These are phyloP conservation scores for Bryconaethiops microstoma DNA, from an alignment of 2,797 vertebrate species.

Conservation along the genomic window DNA sequence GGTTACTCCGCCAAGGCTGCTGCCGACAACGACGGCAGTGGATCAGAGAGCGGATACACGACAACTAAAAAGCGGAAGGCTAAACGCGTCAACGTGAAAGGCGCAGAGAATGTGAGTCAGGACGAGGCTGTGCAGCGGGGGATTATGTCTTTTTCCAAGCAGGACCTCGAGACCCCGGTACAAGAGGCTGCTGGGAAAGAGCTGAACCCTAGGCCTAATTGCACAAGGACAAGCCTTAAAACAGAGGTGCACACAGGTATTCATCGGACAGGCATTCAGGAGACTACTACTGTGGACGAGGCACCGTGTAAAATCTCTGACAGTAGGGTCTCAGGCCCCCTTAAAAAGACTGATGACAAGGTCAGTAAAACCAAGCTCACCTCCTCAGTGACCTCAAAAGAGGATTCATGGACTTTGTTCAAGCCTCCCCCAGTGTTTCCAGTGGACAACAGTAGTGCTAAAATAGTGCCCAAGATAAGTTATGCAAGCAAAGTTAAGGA, in stretches of 20 bases:
- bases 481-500: conserved; percentile 99
- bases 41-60: conserved; percentile 93
- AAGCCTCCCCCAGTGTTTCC: conserved; percentile 98
- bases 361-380: conserved; percentile 87
- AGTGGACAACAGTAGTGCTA: conserved; percentile 99
- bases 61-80: conserved; percentile 93
- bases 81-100: conserved; percentile 85
- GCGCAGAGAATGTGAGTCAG: conserved; percentile 83
- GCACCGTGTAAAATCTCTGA: conserved; percentile 88
- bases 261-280: conserved; percentile 71
- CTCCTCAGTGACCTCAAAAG: conserved; percentile 80
- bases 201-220: conserved; percentile 77
- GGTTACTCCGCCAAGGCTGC: conserved; percentile 86
- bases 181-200: conserved; percentile 78
- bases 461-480: conserved; percentile 99
- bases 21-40: conserved; percentile 90
- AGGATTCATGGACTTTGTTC: conserved; percentile 98
- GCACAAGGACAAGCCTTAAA: conserved; percentile 63
- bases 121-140: conserved; percentile 86
- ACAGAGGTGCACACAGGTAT: conserved; percentile 67
- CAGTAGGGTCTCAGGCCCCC: conserved; percentile 79
- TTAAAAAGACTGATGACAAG: conserved; percentile 90
- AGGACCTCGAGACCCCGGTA: conserved; percentile 64
- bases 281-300: conserved; percentile 64
- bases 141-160: conserved; percentile 62